Base-by-base conservation (phyloP, 2,888 invertebrate species). In the Tipula confusa region DNA sequence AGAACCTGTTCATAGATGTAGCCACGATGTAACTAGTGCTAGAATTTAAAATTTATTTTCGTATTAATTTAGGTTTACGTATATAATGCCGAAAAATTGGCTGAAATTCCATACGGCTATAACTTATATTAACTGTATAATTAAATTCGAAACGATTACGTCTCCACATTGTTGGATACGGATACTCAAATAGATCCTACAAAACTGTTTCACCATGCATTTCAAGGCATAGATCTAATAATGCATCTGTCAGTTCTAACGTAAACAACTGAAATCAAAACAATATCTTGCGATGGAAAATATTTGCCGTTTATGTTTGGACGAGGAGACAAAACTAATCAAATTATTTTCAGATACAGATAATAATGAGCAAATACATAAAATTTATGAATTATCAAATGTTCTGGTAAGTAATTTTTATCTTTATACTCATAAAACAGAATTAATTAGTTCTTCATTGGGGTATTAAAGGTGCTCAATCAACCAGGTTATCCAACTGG, bases 341-440 rank as follows among this genome's bases (percentile, higher is more conserved):
- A 24, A 64, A 9, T 64, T 64, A 24, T 64, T 64, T 64, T 24
- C 64, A 13, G 29, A 29, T n/a, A 80, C 29, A 15, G 79, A 79
- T 9, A 5, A 29, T 7, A 80, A 80, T 29, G 31, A 29, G 1
- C 13, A 80, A 31, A 6, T 80, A 29, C 4, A 80, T 29, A 80
- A 80, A 80, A 80, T 80, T 29, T 80, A 80, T 29, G 80, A 80
- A 15, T 29, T 80, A 80, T 80, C 80, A 29, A 80, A 80, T 9
- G 15, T 80, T 29, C 29, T 29, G 29, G 80, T 29, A 29, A 80
- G 31, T 29, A 3, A n/a, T 13, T 64, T n/a, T n/a, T n/a, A n/a
- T n/a, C n/a, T n/a, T n/a, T n/a, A n/a, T n/a, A n/a, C n/a, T n/a
- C 18, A 64, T 64, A n/a, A 18, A 79, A 18, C 13, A 13, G 7